Evolutionary conservation across 2,113 vertebrate genomes (phyloP), one percentile per base, ranked within the genome.

Genomic region (Pavo muticus): DNA sequence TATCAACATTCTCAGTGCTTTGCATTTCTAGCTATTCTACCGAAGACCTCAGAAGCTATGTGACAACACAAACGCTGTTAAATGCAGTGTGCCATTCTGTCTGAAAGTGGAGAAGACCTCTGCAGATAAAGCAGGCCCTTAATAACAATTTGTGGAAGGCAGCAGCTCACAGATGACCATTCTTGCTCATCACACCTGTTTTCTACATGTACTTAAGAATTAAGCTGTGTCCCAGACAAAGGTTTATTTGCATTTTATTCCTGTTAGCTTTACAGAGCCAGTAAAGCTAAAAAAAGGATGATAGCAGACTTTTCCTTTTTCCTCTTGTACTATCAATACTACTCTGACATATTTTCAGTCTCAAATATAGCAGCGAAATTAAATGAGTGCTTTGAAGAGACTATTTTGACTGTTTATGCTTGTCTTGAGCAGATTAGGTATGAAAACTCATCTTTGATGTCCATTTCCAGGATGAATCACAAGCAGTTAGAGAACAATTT

Each of bases 291-390:
- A n/a, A 47, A 79, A n/a, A 82, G 8, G 11, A 21, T 39, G 44
- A 82, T 29, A 83, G n/a, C 32, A 70, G 45, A 70, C 67, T 35
- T 39, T 63, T 9, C 21, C 37, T 85, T 59, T 59, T 85, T 35
- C n/a, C 21, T 81, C 4, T 0, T 2, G 1, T 2, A 4, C 39
- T 71, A 44, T 39, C 35, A 83, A 9, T 7, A 47, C 14, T 60
- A 47, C 17, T 13, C 83, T 63, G 23, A 71, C 40, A 9, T 17
- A 32, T 71, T 74, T 90, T 59, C 50, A 84, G 69, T 32, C 61
- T 77, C 65, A 61, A 27, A 83, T n/a, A 42, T 40, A 74, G 56
- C 52, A 65, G 12, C 52, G 59, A 64, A 83, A 88, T 67, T 47
- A 68, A 83, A 73, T 0, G 5, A 39, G 17, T 30, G 20, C 48